Base-by-base conservation (phyloP, 2,113 vertebrate species). In the Nothobranchius kuhntae region DNA sequence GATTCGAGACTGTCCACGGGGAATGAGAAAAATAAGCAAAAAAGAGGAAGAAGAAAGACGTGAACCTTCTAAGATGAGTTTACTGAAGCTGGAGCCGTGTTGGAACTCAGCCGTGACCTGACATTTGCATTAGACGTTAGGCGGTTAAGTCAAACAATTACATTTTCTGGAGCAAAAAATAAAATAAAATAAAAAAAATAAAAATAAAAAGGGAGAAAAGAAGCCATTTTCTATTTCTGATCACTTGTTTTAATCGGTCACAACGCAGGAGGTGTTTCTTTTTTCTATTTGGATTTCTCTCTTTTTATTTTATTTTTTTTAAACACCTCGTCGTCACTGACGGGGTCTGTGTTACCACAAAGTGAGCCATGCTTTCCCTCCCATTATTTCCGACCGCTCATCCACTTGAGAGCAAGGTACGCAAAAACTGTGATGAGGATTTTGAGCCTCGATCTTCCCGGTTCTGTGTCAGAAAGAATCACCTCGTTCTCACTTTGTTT, bases 241-340 rank as follows among this genome's bases (percentile, higher is more conserved):
- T 83, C 76, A 77, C 62, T 42, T 63, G 47, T 72, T 85, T 83
- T 84, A 77, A 86, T 85, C 61, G 58, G 58, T 74, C 71, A 62
- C 24, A 11, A 48, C 7, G 61, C 68, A 58, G 72, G 79, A 60
- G 85, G 13, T 47, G 30, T 30, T 30, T 30, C 30, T 47, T 53
- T 26, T 59, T 68, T 81, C 35, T 80, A 68, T 73, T 45, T 47
- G 15, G 3, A 6, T 36, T 2, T 53, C 12, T 54, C 12, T 30
- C 13, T 3, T 21, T 21, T 21, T 21, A 21, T 21, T 30, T 13
- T 56, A 40, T 53, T 78, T 66, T 47, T 47, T 67, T 36, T 53
- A 35, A 86, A 40, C 38, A 40, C 38, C 38, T 40, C 3, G 38
- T 40, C 6, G 38, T 40, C 38, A 40, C 38, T 40, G 38, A 40